Evolutionary conservation across 2,797 vertebrate genomes (phyloP), one percentile per base, ranked within the genome.

Genomic region (Poliocrania exsul): DNA sequence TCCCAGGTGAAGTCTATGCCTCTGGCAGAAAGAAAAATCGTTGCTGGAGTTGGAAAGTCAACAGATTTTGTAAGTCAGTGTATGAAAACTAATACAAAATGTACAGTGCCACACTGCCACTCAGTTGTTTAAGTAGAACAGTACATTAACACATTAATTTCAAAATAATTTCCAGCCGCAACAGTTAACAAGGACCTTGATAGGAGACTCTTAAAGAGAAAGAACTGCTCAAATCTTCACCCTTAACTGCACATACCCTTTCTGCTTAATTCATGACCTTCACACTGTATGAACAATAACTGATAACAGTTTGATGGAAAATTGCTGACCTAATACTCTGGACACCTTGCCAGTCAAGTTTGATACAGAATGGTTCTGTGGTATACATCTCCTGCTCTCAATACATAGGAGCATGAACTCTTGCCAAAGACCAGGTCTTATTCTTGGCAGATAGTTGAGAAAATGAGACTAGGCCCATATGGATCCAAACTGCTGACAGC

Each of bases 231-330:
- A 71, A 60, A 54, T 86, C 65, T 77, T 60, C 69, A 81, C 56
- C 92, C 61, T 42, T 38, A 91, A 92, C 86, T 93, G 78, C 75
- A 81, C 75, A 88, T 77, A 79, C 65, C 66, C 50, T 78, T 94
- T 94, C 81, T 84, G 62, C 91, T 86, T 75, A 95, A 94, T 95
- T 94, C 77, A 89, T 37, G 29, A 90, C 79, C 71, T 88, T 92
- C 86, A 47, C 35, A 94, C 51, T 61, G 60, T 66, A 85, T 65
- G 81, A 94, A 96, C 75, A 93, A 93, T 70, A 94, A 75, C 64
- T 72, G 86, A 88, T n/a, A 89, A 66, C 71, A 75, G 71, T 88
- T 90, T 95, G 84, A 94, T 58, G 54, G 88, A 95, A 91, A 81
- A 94, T 62, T 86, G 92, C 84, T 51, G 81, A 92, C 83, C 71